Conservation (phyloP, 2,888 invertebrate genomes). For the Trichopria drosophilae region DNA sequence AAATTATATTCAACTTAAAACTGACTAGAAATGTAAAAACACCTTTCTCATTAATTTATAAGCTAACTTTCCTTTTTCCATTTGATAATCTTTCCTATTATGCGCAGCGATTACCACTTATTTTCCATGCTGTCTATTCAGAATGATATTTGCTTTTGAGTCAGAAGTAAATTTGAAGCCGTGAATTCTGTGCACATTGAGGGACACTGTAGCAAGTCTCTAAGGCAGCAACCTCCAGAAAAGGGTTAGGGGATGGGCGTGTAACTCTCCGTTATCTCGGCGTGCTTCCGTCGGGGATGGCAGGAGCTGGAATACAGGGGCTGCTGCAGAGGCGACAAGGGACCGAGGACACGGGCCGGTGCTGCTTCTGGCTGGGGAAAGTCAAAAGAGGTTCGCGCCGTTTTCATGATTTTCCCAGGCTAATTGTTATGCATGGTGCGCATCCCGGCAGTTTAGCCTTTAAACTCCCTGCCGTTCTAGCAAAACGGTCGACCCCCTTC, state of each 20-base stretch:
- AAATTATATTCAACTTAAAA: too few relatives aligned
- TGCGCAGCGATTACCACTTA: too few relatives aligned
- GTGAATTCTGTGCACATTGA: too few relatives aligned
- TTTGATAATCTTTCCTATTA: too few relatives aligned
- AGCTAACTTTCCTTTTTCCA: too few relatives aligned
- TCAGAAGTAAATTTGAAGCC: too few relatives aligned
- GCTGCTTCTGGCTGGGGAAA: slow-evolving; percentile 34
- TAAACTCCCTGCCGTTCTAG: slow-evolving; percentile 31
- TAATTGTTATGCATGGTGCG: slow-evolving; percentile 58
- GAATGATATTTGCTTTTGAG: too few relatives aligned
- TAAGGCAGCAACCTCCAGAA: slow-evolving; percentile 38
- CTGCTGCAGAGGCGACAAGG: slow-evolving; percentile 29
- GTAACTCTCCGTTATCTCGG: slow-evolving; percentile 56
- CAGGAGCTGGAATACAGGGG: slow-evolving; percentile 30
- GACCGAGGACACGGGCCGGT: slow-evolving; percentile 44
- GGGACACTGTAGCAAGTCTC: slow-evolving; percentile 38
- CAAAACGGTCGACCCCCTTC: slow-evolving; percentile 5
- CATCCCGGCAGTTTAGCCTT: slow-evolving; percentile 45
- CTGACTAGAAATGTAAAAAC: too few relatives aligned
- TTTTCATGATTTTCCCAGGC: slow-evolving; percentile 57
- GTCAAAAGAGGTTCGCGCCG: slow-evolving; percentile 52
- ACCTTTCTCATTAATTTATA: too few relatives aligned
- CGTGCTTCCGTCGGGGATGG: slow-evolving; percentile 48
- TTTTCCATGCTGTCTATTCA: too few relatives aligned
- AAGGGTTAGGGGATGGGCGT: slow-evolving; percentile 54